Base-by-base conservation (phyloP, 2,888 invertebrate species). In the Drosophila ezoana region DNA sequence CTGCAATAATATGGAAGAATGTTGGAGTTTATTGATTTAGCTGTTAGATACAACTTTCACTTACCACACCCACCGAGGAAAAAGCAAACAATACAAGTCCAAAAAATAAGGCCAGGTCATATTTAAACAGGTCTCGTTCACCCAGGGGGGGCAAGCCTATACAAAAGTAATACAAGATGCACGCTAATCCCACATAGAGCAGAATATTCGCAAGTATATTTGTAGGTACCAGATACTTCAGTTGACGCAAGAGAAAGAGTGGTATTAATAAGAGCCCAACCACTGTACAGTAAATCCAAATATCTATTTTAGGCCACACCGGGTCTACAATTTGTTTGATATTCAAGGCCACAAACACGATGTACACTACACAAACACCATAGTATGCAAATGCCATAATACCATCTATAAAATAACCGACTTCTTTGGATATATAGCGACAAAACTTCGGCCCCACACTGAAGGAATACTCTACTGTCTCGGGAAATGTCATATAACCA, bases 21-120 rank as follows among this genome's bases (percentile, higher is more conserved):
- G 9, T 41, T 20, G 3, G 10, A 32, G 5, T 20, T 1, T 8
- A 11, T 38, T n/a, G 11, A 41, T n/a, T 4, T 1, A 18, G 6
- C n/a, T 6, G 11, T 0, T 38, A 5, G 4, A 13, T 16, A 9
- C 16, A n/a, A 13, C 4, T 6, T 1, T 8, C 8, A 93, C 95
- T 94, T 91, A 96, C 97, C 94, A 95, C 95, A 79, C 95, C 95
- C 80, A 95, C 95, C 2, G 95, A 95, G 93, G 98, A 98, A 81
- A 97, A 94, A 11, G 98, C 96, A 90, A 97, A 98, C 84, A 98
- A 95, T 14, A 96, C 97, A 18, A 97, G 97, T 35, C 98, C 97
- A 90, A 98, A 97, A 93, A 96, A 98, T 23, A 96, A 93, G 0
- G 97, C 97, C 65, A 96, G 92, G 65, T 93, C 93, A 91, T 92